Evolutionary conservation across 1,140 invertebrate species (phyloP).

Genomic region (Paramacrobiotus metropolitanus): DNA sequence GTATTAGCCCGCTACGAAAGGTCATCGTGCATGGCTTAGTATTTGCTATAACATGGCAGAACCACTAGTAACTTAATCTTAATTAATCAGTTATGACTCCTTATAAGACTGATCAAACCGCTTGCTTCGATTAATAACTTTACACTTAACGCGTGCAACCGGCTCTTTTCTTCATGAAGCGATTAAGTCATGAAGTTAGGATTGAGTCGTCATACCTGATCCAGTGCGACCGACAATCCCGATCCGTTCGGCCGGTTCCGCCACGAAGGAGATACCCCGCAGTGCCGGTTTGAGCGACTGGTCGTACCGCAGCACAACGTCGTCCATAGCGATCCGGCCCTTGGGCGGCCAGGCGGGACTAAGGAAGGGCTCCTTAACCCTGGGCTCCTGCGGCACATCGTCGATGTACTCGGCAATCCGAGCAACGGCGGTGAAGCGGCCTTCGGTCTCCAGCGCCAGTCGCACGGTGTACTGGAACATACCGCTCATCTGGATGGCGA

Average conservation of each 20-base stretch:
- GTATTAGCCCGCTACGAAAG: too few relatives aligned
- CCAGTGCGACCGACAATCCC: constrained; percentile 30
- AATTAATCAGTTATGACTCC: too few relatives aligned
- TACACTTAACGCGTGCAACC: too few relatives aligned
- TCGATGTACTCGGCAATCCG: constrained; percentile 28
- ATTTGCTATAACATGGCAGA: too few relatives aligned
- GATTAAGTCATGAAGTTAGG: too few relatives aligned
- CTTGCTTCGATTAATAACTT: too few relatives aligned
- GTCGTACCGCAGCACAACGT: constrained; percentile 29
- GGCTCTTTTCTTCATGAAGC: too few relatives aligned
- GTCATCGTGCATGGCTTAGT: too few relatives aligned
- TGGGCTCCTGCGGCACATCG: constrained; percentile 13
- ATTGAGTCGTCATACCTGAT: too few relatives aligned
- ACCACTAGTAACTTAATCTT: too few relatives aligned
- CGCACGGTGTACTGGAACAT: constrained; percentile 39
- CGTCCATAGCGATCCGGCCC: constrained; percentile 30
- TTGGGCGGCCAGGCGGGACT: constrained; percentile 28
- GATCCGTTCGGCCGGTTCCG: constrained; percentile 33
- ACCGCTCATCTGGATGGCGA: constrained; percentile 31
- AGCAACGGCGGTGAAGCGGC: constrained; percentile 38
- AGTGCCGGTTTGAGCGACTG: constrained; percentile 26
- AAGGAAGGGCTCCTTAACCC: constrained; percentile 7
- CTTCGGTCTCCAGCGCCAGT: constrained; percentile 36
- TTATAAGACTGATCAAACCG: too few relatives aligned
- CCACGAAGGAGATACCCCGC: constrained; percentile 29